These are phyloP conservation scores for Hyalella azteca DNA, from an alignment of 2,888 invertebrate genomes.

Conservation along the genomic window DNA sequence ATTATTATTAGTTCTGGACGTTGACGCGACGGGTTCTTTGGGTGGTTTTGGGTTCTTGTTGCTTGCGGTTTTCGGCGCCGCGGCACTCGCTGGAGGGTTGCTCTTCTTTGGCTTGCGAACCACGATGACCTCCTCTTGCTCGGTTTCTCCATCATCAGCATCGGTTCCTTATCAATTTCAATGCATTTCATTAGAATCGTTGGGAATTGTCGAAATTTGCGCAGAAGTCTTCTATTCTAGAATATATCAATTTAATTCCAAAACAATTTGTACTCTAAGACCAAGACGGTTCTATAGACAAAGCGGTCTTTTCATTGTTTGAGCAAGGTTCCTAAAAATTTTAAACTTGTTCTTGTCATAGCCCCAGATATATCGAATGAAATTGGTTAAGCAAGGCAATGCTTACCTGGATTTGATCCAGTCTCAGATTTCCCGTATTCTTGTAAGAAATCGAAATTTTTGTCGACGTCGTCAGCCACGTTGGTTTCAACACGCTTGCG, in stretches of 20 bases:
- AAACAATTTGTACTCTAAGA: too few species aligned
- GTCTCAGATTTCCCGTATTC: conserved; percentile 23
- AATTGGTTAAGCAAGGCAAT: too few species aligned
- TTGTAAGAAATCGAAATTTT: conserved; percentile 21
- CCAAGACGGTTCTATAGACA: too few species aligned
- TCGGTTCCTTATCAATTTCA: too few species aligned
- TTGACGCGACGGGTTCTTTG: neutral
- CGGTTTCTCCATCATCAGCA: neutral
- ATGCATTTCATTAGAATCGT: too few species aligned
- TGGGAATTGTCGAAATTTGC: too few species aligned
- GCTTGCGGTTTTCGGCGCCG: neutral
- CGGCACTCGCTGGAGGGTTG: neutral
- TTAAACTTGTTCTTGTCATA: too few species aligned
- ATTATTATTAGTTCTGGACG: neutral
- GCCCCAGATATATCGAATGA: too few species aligned
- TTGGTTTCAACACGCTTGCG: conserved; percentile 50
- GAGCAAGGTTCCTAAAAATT: too few species aligned
- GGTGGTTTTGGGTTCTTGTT: neutral
- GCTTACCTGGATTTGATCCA: neutral
- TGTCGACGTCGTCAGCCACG: neutral
- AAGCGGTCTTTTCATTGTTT: too few species aligned
- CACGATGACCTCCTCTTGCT: neutral
- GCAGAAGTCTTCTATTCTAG: too few species aligned
- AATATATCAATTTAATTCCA: too few species aligned
- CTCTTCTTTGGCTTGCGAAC: conserved; percentile 34